Evolutionary conservation across 2,113 vertebrate genomes (phyloP), one percentile per base, ranked within the genome.

Genomic region (Ctenodactylus gundi): DNA sequence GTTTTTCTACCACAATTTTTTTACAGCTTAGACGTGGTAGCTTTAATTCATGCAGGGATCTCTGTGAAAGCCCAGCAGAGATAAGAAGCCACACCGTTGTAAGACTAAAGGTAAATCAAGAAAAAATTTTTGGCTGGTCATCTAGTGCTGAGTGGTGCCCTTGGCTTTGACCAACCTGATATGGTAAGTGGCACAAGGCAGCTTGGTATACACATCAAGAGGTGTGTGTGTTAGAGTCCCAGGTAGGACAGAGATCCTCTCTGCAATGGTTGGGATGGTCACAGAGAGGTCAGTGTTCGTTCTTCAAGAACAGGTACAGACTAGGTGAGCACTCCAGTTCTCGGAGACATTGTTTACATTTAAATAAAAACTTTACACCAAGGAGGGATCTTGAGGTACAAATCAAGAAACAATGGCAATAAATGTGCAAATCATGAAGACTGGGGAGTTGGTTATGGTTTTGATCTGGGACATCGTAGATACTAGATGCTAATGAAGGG

Each of bases 311-410:
- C 3, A 57, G 49, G 17, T 49, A 5, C 55, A 64, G 44, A n/a
- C 17, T 31, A 18, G 65, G 49, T 0, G 7, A 87, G 51, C 21
- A 64, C 85, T 72, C 41, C 29, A 72, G 49, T 58, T 23, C 80
- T 72, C 41, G 70, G 46, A 95, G 6, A 92, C 85, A n/a, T 90
- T 44, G 17, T 55, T 87, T 46, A 83, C 25, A 67, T 68, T 91
- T 84, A 84, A 78, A 87, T 62, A 41, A 81, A 87, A 83, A 72
- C 7, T 31, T 92, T 14, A 55, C 14, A 81, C 31, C 39, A 21
- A 29, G 6, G 6, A 64, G 72, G 21, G 39, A 65, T 67, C n/a
- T 44, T 51, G 18, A 5, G 21, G 17, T 25, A 85, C 67, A 92
- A 80, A 77, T 91, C 20, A 87, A 76, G 60, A 90, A 72, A 53